Conservation (phyloP, 2,888 invertebrate genomes). For the Torymus auratus region DNA sequence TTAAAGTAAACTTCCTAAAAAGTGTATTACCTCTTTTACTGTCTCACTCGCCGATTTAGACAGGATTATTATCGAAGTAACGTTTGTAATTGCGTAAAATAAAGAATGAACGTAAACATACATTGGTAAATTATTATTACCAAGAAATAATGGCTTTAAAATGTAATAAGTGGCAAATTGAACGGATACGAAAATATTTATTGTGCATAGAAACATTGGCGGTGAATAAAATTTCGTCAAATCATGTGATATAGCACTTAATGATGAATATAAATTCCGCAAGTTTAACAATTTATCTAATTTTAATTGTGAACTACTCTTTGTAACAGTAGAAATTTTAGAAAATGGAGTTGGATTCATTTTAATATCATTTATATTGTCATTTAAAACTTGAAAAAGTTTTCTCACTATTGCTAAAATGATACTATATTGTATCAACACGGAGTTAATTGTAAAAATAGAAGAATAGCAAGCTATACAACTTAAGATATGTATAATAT, state of each 20-base stretch:
- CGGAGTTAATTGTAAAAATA: background rate
- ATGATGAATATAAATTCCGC: background rate
- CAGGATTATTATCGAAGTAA: background rate
- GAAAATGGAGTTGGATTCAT: background rate
- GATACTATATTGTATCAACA: background rate
- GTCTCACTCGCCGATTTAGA: background rate
- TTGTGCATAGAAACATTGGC: constrained; percentile 15
- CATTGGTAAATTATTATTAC: background rate
- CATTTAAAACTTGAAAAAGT: background rate
- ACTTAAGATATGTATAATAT: background rate
- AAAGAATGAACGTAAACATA: background rate
- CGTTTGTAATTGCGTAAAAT: background rate
- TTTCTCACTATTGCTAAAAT: background rate
- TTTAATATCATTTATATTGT: background rate
- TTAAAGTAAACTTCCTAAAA: background rate
- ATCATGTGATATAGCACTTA: constrained; percentile 3
- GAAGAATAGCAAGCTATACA: background rate
- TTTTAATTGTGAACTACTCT: background rate
- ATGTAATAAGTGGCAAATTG: background rate
- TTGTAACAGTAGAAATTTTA: background rate
- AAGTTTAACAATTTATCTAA: background rate
- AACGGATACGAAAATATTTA: background rate
- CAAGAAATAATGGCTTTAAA: background rate
- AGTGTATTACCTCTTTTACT: background rate
- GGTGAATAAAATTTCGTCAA: constrained; percentile 12